Evolutionary conservation across 1,140 invertebrate genomes (phyloP).

Genomic region (Scylla paramamosain): DNA sequence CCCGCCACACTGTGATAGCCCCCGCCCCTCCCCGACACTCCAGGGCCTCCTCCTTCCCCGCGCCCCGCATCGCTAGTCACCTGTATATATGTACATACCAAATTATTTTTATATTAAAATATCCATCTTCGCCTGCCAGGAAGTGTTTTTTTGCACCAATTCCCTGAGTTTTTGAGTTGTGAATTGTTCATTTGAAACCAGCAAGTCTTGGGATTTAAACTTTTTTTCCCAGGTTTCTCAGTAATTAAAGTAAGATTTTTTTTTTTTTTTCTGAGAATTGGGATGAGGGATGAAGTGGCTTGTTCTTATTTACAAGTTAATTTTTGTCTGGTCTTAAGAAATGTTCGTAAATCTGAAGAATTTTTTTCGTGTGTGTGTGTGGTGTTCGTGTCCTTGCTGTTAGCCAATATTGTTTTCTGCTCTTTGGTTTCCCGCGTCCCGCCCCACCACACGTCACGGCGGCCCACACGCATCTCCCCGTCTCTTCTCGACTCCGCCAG

Average conservation of each 20-base stretch:
- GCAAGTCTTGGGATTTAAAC: too few relatives aligned
- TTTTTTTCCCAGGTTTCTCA: too few relatives aligned
- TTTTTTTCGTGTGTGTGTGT: not conserved
- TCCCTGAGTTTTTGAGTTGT: too few relatives aligned
- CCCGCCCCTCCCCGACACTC: not conserved
- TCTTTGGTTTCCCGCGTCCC: not conserved
- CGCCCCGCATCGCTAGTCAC: slow-evolving; percentile 8
- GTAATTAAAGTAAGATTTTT: too few relatives aligned
- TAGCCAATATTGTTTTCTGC: too few relatives aligned
- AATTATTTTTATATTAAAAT: slow-evolving; percentile 18
- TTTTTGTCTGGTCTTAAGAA: too few relatives aligned
- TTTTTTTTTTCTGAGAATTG: too few relatives aligned
- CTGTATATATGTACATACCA: slow-evolving; percentile 16
- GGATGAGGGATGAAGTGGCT: too few relatives aligned
- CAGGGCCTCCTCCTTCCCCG: not conserved
- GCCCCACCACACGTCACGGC: not conserved
- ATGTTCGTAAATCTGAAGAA: too few relatives aligned
- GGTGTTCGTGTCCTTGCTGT: too few relatives aligned
- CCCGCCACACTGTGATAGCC: not conserved
- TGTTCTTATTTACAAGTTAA: too few relatives aligned
- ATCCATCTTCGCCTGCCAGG: not conserved
- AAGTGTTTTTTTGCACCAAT: not conserved
- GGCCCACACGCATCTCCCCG: not conserved
- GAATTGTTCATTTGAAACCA: too few relatives aligned
- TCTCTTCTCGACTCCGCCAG: not conserved